Base-by-base conservation (phyloP, 2,113 vertebrate genomes). In the Cebus imitator region DNA sequence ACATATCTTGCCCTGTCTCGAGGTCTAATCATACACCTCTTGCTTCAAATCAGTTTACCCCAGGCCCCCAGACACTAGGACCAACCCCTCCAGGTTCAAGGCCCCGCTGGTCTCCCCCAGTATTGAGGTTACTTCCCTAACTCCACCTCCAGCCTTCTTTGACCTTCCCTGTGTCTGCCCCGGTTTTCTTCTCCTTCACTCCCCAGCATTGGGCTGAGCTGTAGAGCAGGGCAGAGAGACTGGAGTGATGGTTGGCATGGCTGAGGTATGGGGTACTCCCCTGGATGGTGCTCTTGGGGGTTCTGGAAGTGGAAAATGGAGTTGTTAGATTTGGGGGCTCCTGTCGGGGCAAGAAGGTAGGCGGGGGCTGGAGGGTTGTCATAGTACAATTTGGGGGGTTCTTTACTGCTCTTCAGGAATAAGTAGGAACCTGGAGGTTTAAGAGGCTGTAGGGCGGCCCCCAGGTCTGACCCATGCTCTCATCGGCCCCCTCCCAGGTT, bases 401-500 rank as follows among this genome's bases (percentile, higher is more conserved):
- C 45, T 30, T 0, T 76, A n/a, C 64, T 32, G 25, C 58, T 27
- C 58, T 27, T 16, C 80, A 87, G 45, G 68, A 68, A 91, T 66
- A 58, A 73, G 61, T 61, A 78, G 90, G 57, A 23, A 89, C 37
- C 27, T 78, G 35, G 45, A 94, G 40, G 50, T 32, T 64, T 25
- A 16, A 27, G 37, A 84, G 40, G 61, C 48, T 32, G 3, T 76
- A 21, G 27, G 35, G 76, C 1, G 43, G 43, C 16, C 90, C 12
- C 68, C 73, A 25, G 45, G 37, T 95, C 52, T 97, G 84, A 98
- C 94, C 50, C 50, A 2, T 57, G 27, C 50, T 50, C 50, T 13
- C 50, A 50, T 50, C 2, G 50, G 50, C 50, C 50, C 48, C 50
- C 50, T 50, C 78, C 50, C 50, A 99, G 99, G 99, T 99, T 94